Percentiles rank a stretch among this genome's conserved stretches.
Evolutionary conservation across 2,113 vertebrate genomes (phyloP).

Genomic region (Nipponia nippon): DNA sequence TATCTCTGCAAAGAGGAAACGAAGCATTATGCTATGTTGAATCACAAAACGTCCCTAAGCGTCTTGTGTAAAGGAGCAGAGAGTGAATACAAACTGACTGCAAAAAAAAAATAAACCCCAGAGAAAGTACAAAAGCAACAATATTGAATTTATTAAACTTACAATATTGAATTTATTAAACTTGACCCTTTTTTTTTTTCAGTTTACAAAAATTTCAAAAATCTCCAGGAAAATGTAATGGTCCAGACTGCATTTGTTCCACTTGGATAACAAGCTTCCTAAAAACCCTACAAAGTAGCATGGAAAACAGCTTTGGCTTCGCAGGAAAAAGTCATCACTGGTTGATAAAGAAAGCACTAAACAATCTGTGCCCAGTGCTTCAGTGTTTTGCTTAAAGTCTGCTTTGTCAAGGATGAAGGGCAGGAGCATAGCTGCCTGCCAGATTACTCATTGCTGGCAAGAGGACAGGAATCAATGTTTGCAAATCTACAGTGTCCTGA

Average conservation of each 20-base stretch:
- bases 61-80: not conserved
- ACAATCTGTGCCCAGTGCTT: not conserved
- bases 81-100: not conserved
- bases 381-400: not conserved
- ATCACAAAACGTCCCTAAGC: not conserved
- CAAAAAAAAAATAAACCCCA: not conserved
- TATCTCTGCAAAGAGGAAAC: not conserved
- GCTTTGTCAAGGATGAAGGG: not conserved
- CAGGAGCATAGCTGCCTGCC: not conserved
- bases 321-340: not conserved
- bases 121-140: not conserved
- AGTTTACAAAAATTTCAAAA: not conserved
- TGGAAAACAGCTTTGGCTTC: not conserved
- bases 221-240: not conserved
- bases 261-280: not conserved
- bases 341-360: not conserved
- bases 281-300: not conserved
- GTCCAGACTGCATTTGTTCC: not conserved
- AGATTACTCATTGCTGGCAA: not conserved
- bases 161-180: not conserved
- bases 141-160: not conserved
- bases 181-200: not conserved
- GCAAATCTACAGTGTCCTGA: not conserved
- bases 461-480: not conserved
- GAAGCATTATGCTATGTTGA: not conserved